phyloP scores from a whole-genome alignment of 1,140 invertebrate genomes.

The Batillaria attramentaria region DNA sequence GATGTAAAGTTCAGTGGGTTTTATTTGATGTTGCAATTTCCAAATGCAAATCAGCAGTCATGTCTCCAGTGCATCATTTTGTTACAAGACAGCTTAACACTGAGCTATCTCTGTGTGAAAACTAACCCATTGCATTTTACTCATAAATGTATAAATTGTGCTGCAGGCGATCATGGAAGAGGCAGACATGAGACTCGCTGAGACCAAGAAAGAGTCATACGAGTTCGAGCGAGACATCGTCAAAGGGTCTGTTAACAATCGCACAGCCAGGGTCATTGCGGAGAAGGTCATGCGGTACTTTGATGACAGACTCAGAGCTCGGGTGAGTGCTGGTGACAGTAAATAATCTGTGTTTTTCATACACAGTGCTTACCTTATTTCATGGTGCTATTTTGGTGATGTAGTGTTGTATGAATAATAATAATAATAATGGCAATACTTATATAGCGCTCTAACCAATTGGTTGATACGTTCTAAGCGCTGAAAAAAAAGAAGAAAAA shows the following conservation, averaged over 20 bases:
- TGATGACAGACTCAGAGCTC: constrained; percentile 67
- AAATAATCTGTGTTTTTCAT: not conserved
- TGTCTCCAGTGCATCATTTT: not conserved
- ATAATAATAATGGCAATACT: too few relatives aligned
- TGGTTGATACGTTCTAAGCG: too few relatives aligned
- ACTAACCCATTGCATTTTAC: not conserved
- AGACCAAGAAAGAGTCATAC: constrained; percentile 70
- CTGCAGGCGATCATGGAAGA: constrained; percentile 71
- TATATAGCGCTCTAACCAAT: too few relatives aligned
- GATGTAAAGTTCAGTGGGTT: too few relatives aligned
- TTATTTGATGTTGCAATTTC: not conserved
- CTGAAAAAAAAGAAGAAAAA: too few relatives aligned
- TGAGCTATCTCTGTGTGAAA: not conserved
- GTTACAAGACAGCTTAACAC: not conserved
- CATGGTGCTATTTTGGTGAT: not conserved
- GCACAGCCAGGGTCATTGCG: constrained; percentile 67
- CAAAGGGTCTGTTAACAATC: constrained; percentile 65
- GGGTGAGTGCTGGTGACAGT: too few relatives aligned
- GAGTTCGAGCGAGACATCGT: constrained; percentile 72
- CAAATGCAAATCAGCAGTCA: not conserved
- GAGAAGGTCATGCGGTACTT: constrained; percentile 71
- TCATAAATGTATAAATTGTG: not conserved
- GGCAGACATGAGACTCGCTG: constrained; percentile 66
- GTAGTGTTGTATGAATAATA: too few relatives aligned
- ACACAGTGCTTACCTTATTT: too few relatives aligned